phyloP scores from a whole-genome alignment of 2,113 vertebrate species.

The Gorilla gorilla region DNA sequence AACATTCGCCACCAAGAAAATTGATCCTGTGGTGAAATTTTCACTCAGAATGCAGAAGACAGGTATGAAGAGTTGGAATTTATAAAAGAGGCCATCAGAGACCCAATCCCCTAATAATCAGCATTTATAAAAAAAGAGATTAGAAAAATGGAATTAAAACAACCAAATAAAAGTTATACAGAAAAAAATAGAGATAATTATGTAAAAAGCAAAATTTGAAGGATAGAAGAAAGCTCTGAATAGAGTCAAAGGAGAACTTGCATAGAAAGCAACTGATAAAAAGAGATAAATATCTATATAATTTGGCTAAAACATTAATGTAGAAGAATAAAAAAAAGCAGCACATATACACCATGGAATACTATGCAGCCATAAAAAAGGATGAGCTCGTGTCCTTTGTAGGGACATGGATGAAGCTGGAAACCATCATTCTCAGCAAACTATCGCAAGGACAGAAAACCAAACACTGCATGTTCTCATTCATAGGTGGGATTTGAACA shows the following conservation, averaged over 20 bases:
- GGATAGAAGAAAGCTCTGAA: neutral
- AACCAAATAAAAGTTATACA: neutral
- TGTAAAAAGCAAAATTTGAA: neutral
- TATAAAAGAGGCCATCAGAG: neutral
- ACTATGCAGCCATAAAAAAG: too few species aligned
- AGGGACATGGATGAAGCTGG: too few species aligned
- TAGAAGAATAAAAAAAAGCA: neutral
- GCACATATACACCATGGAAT: too few species aligned
- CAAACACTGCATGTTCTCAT: too few species aligned
- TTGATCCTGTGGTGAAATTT: neutral
- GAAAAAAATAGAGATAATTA: neutral
- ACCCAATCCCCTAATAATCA: neutral
- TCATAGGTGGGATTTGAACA: too few species aligned
- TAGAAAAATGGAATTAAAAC: neutral
- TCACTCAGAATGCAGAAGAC: neutral
- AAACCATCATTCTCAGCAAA: too few species aligned
- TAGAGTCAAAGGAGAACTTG: neutral
- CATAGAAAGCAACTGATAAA: neutral
- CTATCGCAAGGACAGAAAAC: too few species aligned
- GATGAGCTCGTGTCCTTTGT: too few species aligned
- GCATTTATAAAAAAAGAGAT: neutral
- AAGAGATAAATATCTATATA: neutral
- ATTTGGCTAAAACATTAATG: neutral
- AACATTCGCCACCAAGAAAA: neutral
- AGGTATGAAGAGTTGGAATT: neutral